Evolutionary conservation across 2,888 invertebrate species (phyloP).

Genomic region (Conistra vaccinii): DNA sequence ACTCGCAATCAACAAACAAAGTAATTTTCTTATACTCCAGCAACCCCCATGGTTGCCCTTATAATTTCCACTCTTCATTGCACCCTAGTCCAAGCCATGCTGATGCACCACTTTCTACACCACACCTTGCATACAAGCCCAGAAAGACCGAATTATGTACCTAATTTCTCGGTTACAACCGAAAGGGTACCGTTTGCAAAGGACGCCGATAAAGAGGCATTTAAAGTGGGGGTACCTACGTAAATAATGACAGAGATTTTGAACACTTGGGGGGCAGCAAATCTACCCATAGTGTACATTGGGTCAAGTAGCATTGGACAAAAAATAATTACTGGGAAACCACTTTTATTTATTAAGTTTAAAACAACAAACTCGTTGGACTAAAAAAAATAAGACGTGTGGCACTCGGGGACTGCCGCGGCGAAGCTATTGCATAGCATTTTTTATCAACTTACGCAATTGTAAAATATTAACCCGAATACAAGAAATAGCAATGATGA

Average conservation of each 20-base stretch:
- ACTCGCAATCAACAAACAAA: neutral
- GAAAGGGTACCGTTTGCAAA: slow-evolving; percentile 58
- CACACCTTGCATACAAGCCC: neutral
- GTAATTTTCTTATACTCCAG: neutral
- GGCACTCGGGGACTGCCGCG: too few relatives aligned
- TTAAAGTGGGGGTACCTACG: slow-evolving; percentile 66
- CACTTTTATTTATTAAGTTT: neutral
- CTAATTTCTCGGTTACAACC: slow-evolving; percentile 22
- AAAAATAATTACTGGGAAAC: neutral
- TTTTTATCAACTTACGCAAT: too few relatives aligned
- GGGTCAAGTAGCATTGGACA: neutral
- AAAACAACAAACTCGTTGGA: neutral
- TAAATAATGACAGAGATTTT: slow-evolving; percentile 70
- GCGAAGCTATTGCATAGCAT: too few relatives aligned
- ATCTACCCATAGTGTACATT: neutral
- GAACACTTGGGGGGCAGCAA: neutral
- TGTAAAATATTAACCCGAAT: too few relatives aligned
- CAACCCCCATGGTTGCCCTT: neutral
- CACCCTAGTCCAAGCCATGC: neutral
- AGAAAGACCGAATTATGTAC: slow-evolving; percentile 6
- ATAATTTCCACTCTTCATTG: neutral
- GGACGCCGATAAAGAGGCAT: slow-evolving; percentile 69
- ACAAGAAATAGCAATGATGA: too few relatives aligned
- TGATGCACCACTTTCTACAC: neutral
- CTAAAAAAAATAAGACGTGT: too few relatives aligned